Conservation (phyloP, 2,113 vertebrate species). For the Echinops telfairi region DNA sequence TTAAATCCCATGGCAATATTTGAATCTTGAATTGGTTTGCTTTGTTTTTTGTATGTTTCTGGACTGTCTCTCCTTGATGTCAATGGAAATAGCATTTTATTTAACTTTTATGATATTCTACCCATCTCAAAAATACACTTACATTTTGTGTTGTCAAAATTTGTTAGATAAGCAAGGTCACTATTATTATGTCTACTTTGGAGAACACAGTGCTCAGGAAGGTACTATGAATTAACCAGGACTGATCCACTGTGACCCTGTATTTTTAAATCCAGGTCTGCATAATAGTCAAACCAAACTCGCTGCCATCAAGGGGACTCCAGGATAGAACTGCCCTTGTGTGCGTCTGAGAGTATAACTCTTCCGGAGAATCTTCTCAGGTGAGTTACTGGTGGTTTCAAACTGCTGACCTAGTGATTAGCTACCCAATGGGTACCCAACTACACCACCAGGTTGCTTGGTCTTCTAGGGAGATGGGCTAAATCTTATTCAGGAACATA, state of each 20-base stretch:
- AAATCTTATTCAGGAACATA: neutral
- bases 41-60: neutral
- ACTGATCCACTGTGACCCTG: rapidly evolving
- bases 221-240: neutral
- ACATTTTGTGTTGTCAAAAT: neutral
- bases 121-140: neutral
- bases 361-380: too few species aligned
- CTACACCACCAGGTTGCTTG: too few species aligned
- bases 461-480: neutral
- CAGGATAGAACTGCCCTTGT: too few species aligned
- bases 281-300: neutral
- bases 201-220: neutral
- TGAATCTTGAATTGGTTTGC: constrained; percentile 22
- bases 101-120: neutral
- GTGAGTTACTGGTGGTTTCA: too few species aligned
- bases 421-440: too few species aligned
- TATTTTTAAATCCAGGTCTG: neutral
- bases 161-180: neutral
- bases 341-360: too few species aligned
- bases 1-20: neutral
- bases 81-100: neutral
- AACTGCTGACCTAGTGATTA: too few species aligned
- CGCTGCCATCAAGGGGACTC: too few species aligned
- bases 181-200: neutral
- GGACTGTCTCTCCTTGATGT: neutral